These are phyloP conservation scores for Mellivora capensis DNA, from an alignment of 2,113 vertebrate genomes.

Conservation along the genomic window DNA sequence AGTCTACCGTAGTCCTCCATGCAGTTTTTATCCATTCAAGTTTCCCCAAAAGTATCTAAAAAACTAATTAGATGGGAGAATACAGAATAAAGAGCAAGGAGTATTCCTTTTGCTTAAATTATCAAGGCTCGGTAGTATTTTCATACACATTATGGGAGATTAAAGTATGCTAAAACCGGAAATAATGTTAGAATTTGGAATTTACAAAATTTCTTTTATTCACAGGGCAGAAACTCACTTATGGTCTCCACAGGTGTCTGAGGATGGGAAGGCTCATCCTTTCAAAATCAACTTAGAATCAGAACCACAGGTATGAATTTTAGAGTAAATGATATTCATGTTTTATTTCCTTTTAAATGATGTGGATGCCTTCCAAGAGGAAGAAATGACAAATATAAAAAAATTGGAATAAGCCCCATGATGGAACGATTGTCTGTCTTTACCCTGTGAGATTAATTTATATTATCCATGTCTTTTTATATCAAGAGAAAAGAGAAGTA, in stretches of 20 bases:
- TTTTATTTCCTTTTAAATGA: conserved; percentile 1
- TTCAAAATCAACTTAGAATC: conserved; percentile 95
- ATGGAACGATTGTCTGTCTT: not conserved
- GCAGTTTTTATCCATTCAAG: not conserved
- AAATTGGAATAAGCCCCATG: not conserved
- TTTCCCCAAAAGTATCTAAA: not conserved
- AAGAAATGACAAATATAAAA: conserved; percentile 37
- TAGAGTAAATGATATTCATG: not conserved
- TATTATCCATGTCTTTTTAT: not conserved
- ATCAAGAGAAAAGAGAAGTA: not conserved
- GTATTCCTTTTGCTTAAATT: not conserved
- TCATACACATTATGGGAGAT: not conserved
- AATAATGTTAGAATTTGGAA: not conserved
- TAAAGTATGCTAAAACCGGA: not conserved
- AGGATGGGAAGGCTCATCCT: conserved; percentile 89
- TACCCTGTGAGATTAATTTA: not conserved
- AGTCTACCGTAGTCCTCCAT: not conserved
- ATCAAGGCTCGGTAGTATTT: not conserved
- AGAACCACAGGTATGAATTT: conserved; percentile 90
- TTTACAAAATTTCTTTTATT: conserved; percentile 40
- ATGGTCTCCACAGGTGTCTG: conserved; percentile 91
- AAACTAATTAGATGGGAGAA: not conserved
- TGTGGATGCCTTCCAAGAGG: not conserved
- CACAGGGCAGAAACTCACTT: conserved; percentile 89
- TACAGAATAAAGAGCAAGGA: not conserved